phyloP scores from a whole-genome alignment of 1,140 invertebrate species.

The Nasonia giraulti region DNA sequence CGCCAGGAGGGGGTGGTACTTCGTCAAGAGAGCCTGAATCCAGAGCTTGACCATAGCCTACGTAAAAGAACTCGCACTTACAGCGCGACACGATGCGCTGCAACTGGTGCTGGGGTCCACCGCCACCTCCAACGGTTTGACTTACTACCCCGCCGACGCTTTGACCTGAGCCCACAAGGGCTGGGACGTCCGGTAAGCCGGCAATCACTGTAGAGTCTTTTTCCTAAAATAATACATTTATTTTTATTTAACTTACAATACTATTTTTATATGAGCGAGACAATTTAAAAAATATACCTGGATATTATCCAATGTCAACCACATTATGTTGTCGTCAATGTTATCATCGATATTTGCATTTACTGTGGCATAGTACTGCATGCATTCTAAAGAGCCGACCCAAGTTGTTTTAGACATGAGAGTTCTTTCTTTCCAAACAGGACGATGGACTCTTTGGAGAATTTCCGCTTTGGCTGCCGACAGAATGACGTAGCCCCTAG shows the following conservation, averaged over 20 bases:
- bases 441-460: constrained; percentile 90
- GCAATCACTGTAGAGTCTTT: constrained; percentile 85
- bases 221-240: constrained; percentile 73
- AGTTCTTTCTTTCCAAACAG: constrained; percentile 92
- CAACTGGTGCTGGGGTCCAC: constrained; percentile 79
- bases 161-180: constrained; percentile 94
- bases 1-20: constrained; percentile 81
- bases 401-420: constrained; percentile 95
- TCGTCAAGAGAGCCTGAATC: constrained; percentile 81
- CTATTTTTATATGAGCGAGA: background rate
- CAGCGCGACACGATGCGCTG: constrained; percentile 97
- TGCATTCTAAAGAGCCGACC: constrained; percentile 95
- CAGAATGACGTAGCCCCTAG: constrained; percentile 96
- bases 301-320: constrained; percentile 94
- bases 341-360: constrained; percentile 86
- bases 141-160: constrained; percentile 97
- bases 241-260: constrained; percentile 1
- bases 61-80: constrained; percentile 98
- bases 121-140: constrained; percentile 91
- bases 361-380: constrained; percentile 99
- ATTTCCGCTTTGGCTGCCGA: constrained; percentile 97
- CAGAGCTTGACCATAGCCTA: constrained; percentile 91
- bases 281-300: constrained; percentile 70
- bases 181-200: constrained; percentile 87
- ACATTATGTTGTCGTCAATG: constrained; percentile 92